Conservation (phyloP, 2,888 invertebrate genomes). For the Ochropleura plecta region DNA sequence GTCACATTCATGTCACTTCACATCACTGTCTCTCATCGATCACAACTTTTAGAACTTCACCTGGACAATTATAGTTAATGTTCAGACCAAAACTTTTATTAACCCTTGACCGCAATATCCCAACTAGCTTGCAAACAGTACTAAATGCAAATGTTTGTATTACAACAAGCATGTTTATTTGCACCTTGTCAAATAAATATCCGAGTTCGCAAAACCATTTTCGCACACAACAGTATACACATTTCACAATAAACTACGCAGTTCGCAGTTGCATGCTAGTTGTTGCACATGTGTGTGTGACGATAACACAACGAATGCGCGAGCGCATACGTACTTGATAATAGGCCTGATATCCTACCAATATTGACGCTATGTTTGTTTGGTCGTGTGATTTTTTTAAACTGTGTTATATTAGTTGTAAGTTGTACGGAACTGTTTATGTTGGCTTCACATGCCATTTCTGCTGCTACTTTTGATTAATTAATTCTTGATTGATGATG, state of each 20-base stretch:
- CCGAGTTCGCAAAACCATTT: constrained; percentile 64
- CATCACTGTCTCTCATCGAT: background rate
- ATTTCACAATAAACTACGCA: constrained; percentile 84
- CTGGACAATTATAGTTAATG: constrained; percentile 11
- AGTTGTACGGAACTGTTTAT: background rate
- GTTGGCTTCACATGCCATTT: background rate
- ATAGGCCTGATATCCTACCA: constrained; percentile 71
- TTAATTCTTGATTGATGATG: background rate
- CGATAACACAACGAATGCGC: constrained; percentile 73
- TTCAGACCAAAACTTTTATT: constrained; percentile 3
- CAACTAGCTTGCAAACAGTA: constrained; percentile 8
- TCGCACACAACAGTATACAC: constrained; percentile 70
- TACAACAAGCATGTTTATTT: constrained; percentile 46
- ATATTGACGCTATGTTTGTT: constrained; percentile 58
- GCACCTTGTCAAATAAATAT: constrained; percentile 54
- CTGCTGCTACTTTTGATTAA: background rate
- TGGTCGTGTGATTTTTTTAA: constrained; percentile 32
- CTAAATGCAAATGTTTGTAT: constrained; percentile 26
- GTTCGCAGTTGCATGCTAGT: constrained; percentile 85
- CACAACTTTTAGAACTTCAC: background rate
- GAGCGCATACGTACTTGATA: constrained; percentile 74
- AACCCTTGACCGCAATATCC: constrained; percentile 32
- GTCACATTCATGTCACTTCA: background rate
- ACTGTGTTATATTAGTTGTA: background rate
- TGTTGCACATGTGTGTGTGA: constrained; percentile 71